Evolutionary conservation across 1,140 invertebrate genomes (phyloP).

Genomic region (Aleiodes sp.): DNA sequence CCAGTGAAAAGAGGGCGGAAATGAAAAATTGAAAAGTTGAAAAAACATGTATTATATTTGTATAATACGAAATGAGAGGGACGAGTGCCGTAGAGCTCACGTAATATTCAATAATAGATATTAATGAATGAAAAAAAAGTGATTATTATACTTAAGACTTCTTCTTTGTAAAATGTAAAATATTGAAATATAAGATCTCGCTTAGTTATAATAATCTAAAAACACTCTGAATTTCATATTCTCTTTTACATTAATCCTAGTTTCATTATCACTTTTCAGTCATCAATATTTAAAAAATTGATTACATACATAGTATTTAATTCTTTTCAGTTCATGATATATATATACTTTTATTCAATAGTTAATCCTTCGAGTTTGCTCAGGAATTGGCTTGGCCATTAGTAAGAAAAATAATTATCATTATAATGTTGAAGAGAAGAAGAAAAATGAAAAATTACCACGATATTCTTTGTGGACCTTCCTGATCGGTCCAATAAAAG

Average conservation of each 20-base stretch:
- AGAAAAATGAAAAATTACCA: constrained; percentile 75
- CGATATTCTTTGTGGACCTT: constrained; percentile 86
- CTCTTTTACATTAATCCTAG: not conserved
- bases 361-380: too few relatives aligned
- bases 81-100: constrained; percentile 33
- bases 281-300: not conserved
- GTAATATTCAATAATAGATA: constrained; percentile 20
- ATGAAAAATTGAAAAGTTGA: constrained; percentile 1
- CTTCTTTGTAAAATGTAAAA: constrained; percentile 41
- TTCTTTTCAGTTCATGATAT: not conserved
- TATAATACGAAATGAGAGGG: constrained; percentile 36
- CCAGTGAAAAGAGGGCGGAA: not conserved
- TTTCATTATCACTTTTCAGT: constrained; percentile 6
- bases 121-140: constrained; percentile 26
- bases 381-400: too few relatives aligned
- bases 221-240: constrained; percentile 5
- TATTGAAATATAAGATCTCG: constrained; percentile 37
- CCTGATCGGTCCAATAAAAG: constrained; percentile 83
- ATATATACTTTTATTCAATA: too few relatives aligned
- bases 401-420: too few relatives aligned
- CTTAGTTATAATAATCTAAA: constrained; percentile 32
- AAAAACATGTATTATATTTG: constrained; percentile 42
- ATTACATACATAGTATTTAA: not conserved
- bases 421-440: too few relatives aligned
- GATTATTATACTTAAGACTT: constrained; percentile 36